Evolutionary conservation across 2,888 invertebrate genomes (phyloP), one percentile per base, ranked within the genome.

Genomic region (Platypus cylindrus): DNA sequence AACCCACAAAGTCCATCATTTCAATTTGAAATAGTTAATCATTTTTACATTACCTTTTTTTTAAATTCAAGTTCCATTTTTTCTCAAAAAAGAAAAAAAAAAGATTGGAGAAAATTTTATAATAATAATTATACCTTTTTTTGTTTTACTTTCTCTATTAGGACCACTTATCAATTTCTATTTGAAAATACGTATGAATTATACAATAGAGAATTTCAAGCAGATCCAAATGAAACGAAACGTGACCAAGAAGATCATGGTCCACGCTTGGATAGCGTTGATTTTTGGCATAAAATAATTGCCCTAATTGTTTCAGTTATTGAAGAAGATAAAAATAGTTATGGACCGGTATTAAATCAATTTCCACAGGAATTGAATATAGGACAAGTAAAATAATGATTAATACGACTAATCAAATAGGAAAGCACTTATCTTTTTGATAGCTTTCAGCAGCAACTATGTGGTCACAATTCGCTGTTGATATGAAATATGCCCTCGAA

Each of bases 311-410:
- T 93, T 34, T 94, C 95, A 43, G 95, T 98, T 41, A 94, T 99
- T 56, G 98, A 98, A 62, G 98, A 99, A 62, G 98, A 99, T 61
- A 83, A 85, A 56, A 95, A 93, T 58, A 91, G 90, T 63, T 98
- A 99, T 59, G 93, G 93, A 15, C 89, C 93, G 7, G 97, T 97
- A 28, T 73, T 99, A 38, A 98, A 95, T 65, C 98, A 98, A 68
- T 97, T 97, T 62, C 97, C 95, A 1, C 94, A 97, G 62, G 98
- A 99, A 62, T 71, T 98, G 40, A 97, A 97, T 66, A 94, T 99
- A 59, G 98, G 97, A 52, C 83, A 84, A 71, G 84, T 83, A 66
- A 46, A 44, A 12, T 16, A 18, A n/a, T 15, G 9, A 32, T 9
- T 20, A 12, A 9, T 18, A n/a, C n/a, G n/a, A n/a, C n/a, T n/a